These are phyloP conservation scores for Pampusana beccarii DNA, from an alignment of 2,113 vertebrate species.

Conservation along the genomic window DNA sequence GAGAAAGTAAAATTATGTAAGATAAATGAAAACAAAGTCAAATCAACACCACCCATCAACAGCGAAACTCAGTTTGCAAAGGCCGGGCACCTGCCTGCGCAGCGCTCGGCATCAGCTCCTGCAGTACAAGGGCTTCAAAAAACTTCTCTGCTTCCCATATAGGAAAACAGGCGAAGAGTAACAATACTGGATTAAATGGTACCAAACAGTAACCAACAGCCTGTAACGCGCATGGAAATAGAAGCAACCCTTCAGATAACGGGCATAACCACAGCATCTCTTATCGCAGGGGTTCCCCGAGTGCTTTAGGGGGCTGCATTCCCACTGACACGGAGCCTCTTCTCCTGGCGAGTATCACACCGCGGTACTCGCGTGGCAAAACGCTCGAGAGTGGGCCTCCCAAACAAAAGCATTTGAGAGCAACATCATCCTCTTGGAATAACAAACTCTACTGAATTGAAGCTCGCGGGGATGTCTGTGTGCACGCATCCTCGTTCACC, in stretches of 20 bases:
- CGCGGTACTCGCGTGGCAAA: not conserved
- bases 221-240: not conserved
- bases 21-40: not conserved
- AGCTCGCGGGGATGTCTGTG: accelerated
- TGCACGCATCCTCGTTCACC: not conserved
- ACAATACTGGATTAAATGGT: not conserved
- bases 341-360: not conserved
- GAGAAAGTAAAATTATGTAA: not conserved
- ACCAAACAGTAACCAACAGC: not conserved
- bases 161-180: not conserved
- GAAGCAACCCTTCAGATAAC: not conserved
- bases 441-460: not conserved
- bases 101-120: not conserved
- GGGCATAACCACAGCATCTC: not conserved
- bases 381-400: not conserved
- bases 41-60: not conserved
- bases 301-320: not conserved
- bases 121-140: not conserved
- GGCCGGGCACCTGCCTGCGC: not conserved
- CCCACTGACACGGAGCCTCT: not conserved
- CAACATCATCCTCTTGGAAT: not conserved
- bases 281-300: not conserved
- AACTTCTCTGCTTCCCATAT: not conserved
- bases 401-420: not conserved
- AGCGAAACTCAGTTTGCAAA: not conserved